A percentile compares a stretch with the other conserved stretches of the same genome.
These are phyloP conservation scores for Xestia xanthographa DNA, from an alignment of 2,888 invertebrate species.

Conservation along the genomic window DNA sequence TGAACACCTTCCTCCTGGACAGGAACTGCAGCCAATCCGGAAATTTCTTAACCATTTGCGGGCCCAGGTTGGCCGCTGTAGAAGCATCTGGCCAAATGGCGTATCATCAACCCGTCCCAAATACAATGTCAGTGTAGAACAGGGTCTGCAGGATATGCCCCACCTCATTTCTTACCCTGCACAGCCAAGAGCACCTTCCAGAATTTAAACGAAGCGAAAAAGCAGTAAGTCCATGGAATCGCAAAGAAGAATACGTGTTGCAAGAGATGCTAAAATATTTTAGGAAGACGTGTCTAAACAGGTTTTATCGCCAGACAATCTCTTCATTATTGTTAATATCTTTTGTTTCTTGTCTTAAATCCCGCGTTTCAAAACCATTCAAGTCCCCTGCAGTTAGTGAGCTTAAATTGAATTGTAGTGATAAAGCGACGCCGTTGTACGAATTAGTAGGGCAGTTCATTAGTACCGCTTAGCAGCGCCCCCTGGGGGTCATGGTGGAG, in stretches of 20 bases:
- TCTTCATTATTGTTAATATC: neutral
- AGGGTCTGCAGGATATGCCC: too few relatives aligned
- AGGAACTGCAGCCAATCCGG: too few relatives aligned
- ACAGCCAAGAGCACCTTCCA: neutral
- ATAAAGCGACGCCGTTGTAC: slow-evolving; percentile 47
- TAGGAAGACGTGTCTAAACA: neutral
- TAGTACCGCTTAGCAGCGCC: slow-evolving; percentile 44
- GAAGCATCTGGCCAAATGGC: too few relatives aligned
- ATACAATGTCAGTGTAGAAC: too few relatives aligned
- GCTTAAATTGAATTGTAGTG: slow-evolving; percentile 32
- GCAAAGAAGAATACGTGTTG: neutral
- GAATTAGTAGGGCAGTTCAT: slow-evolving; percentile 49
- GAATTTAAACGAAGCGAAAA: neutral
- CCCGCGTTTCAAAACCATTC: slow-evolving; percentile 29
- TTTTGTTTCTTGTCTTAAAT: slow-evolving; percentile 1
- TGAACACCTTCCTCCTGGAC: too few relatives aligned
- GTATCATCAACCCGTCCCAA: too few relatives aligned
- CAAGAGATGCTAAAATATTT: neutral
- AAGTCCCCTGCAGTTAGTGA: slow-evolving; percentile 14
- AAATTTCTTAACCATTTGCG: too few relatives aligned
- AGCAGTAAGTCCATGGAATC: neutral
- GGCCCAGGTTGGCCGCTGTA: too few relatives aligned
- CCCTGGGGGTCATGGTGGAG: slow-evolving; percentile 30
- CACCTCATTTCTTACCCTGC: neutral
- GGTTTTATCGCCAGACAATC: neutral